Base-by-base conservation (phyloP, 2,113 vertebrate species). In the Drymodes brunneopygia region DNA sequence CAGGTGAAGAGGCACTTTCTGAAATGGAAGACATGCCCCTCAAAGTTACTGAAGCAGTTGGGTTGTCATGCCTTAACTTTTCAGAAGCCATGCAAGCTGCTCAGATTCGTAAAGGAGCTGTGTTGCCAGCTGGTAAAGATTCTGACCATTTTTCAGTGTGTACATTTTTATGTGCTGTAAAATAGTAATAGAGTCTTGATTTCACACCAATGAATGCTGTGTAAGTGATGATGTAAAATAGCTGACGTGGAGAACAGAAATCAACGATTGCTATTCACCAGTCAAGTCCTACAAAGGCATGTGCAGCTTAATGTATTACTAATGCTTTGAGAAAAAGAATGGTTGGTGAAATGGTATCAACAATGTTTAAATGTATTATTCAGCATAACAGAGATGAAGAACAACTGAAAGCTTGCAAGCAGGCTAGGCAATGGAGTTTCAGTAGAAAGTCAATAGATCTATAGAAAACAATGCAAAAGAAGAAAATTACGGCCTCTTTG, bases 71-170 rank as follows among this genome's bases (percentile, higher is more conserved):
- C 29, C 56, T 86, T 78, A 36, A 44, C 22, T 64, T 88, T 86
- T 36, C 75, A 74, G 61, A 65, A 92, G 45, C 19, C 12, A 2
- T 33, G 13, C 35, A 62, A 12, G 35, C 14, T 69, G 35, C 45
- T 82, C 29, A 38, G 12, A 11, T 38, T 92, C 15, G 4, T 45
- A 65, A 73, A 54, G 33, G 17, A 56, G 7, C 35, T 36, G 0
- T 54, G 14, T 79, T 86, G 40, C 25, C 28, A 79, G 7, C 12
- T 60, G 29, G 22, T 60, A 45, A 48, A 57, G 22, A 57, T 58
- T 88, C 22, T 44, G 44, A 35, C 24, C 0, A 0, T 44, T 58
- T 73, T 54, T 64, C 35, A 73, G 31, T 3, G 1, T 40, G 31
- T 85, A 35, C 7, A 0, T 67, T 78, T 85, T 78, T 44, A 40